phyloP scores from a whole-genome alignment of 2,888 invertebrate genomes.

The Ochropleura plecta region DNA sequence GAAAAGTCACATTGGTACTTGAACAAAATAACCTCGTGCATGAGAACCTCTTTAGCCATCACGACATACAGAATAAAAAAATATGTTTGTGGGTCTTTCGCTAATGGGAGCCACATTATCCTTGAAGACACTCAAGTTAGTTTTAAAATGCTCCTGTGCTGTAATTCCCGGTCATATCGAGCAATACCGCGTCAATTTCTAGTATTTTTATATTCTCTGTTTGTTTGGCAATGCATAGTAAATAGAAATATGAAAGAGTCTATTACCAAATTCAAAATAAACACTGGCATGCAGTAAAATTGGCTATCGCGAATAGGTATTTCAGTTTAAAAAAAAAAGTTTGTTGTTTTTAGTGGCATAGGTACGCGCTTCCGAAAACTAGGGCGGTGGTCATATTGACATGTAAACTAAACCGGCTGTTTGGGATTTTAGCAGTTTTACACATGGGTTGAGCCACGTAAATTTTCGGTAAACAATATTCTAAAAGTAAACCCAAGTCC shows the following conservation, averaged over 20 bases:
- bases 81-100: neutral
- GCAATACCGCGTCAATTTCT: neutral
- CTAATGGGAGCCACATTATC: neutral
- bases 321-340: slow-evolving; percentile 8
- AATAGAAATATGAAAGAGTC: neutral
- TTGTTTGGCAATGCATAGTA: neutral
- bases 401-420: slow-evolving; percentile 20
- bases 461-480: neutral
- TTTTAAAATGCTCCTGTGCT: neutral
- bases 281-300: slow-evolving; percentile 18
- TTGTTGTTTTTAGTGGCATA: slow-evolving; percentile 14
- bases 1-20: too few relatives aligned
- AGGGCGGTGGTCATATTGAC: slow-evolving; percentile 19
- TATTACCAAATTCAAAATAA: slow-evolving; percentile 12
- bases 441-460: slow-evolving; percentile 1
- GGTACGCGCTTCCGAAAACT: slow-evolving; percentile 6
- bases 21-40: too few relatives aligned
- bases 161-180: neutral
- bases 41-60: too few relatives aligned
- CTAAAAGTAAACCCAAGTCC: too few relatives aligned
- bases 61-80: neutral
- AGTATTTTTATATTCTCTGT: too few relatives aligned
- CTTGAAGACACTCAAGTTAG: neutral
- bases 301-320: neutral
- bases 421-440: slow-evolving; percentile 5